A percentile compares a stretch with the other conserved stretches of the same genome.
These are phyloP conservation scores for Poeciliopsis gracilis DNA, from an alignment of 2,797 vertebrate genomes.

Conservation along the genomic window DNA sequence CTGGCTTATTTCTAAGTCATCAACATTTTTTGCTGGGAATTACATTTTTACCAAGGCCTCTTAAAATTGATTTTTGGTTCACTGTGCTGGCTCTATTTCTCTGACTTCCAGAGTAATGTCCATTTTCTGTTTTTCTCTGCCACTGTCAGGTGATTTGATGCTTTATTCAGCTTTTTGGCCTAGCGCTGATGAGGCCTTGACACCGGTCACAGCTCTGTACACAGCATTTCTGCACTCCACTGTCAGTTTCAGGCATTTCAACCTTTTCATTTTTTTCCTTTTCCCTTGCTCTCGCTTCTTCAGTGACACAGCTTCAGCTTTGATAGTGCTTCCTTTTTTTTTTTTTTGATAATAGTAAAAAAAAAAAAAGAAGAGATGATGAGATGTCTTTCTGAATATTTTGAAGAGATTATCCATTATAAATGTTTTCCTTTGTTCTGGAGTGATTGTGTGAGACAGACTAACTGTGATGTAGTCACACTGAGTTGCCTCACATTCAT, in stretches of 20 bases:
- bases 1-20: background rate
- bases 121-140: constrained; percentile 45
- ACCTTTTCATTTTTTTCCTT: constrained; percentile 44
- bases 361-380: background rate
- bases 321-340: constrained; percentile 9
- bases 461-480: constrained; percentile 58
- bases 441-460: constrained; percentile 40
- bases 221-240: constrained; percentile 50
- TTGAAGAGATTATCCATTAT: constrained; percentile 48
- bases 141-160: constrained; percentile 59
- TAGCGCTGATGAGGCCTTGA: constrained; percentile 63
- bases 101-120: constrained; percentile 23
- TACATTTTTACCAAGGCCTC: constrained; percentile 24
- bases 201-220: constrained; percentile 63
- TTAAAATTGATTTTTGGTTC: constrained; percentile 22
- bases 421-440: constrained; percentile 50
- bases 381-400: constrained; percentile 48
- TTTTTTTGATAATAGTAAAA: too few species aligned
- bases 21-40: constrained; percentile 6
- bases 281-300: constrained; percentile 16
- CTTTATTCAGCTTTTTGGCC: constrained; percentile 64
- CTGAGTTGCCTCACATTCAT: constrained; percentile 62
- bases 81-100: background rate
- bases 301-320: constrained; percentile 30
- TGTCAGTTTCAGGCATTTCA: constrained; percentile 58